Evolutionary conservation across 1,140 invertebrate genomes (phyloP).

Genomic region (Hylaeus volcanicus): DNA sequence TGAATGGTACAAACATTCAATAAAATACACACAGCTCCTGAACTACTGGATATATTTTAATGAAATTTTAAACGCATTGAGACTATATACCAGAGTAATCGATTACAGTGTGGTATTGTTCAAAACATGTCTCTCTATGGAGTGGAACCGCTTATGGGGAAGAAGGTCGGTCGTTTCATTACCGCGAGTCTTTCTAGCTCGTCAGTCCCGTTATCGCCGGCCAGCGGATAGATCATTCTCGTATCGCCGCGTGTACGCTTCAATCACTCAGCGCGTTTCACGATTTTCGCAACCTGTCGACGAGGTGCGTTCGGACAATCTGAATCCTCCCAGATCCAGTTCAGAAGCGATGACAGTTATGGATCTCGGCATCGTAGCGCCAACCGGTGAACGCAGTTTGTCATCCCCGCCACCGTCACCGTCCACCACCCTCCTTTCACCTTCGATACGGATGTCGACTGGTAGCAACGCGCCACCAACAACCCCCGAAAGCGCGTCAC

Average conservation of each 20-base stretch:
- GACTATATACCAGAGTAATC: too few relatives aligned
- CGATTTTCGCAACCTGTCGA: conserved; percentile 64
- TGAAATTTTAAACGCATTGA: too few relatives aligned
- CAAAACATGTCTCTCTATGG: too few relatives aligned
- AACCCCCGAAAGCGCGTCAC: conserved; percentile 49
- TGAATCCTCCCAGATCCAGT: conserved; percentile 70
- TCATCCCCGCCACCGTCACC: conserved; percentile 56
- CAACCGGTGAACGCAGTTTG: conserved; percentile 68
- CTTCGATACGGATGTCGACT: conserved; percentile 4
- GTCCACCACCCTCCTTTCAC: background rate
- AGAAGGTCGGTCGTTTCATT: background rate
- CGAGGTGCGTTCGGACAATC: conserved; percentile 57
- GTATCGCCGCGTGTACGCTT: conserved; percentile 45
- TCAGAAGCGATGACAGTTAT: conserved; percentile 75
- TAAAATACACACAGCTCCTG: too few relatives aligned
- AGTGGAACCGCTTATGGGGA: too few relatives aligned
- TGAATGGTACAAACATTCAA: too few relatives aligned
- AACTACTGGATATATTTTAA: too few relatives aligned
- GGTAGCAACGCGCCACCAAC: conserved; percentile 18
- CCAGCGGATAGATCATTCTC: conserved; percentile 36
- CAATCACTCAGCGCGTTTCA: conserved; percentile 59
- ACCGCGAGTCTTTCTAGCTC: background rate
- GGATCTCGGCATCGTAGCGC: conserved; percentile 70
- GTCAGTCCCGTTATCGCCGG: conserved; percentile 28
- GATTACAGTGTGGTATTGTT: too few relatives aligned